Base-by-base conservation (phyloP, 2,888 invertebrate species). In the Cataglyphis livida region DNA sequence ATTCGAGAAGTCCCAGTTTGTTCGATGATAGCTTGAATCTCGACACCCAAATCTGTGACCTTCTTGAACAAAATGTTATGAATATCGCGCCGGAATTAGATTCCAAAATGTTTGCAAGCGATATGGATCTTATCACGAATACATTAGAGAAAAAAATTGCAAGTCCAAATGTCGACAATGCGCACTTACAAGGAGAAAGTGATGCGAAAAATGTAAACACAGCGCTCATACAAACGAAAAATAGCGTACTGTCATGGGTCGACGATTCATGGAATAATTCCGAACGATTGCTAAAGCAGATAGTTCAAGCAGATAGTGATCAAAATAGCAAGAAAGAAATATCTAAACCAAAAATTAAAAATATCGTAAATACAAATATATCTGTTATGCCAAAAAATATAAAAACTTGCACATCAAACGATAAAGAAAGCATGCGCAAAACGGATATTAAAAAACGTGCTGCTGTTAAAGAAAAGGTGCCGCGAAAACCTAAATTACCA, bases 21-120 rank as follows among this genome's bases (percentile, higher is more conserved):
- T 96, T 96, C 91, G 96, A 95, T 87, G 96, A 96, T 68, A 96
- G 96, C 90, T 93, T 96, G 54, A 95, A 95, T 44, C 88, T 96
- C 62, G 95, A 96, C 87, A 94, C 95, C 62, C 95, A 96, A 90
- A 93, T 95, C 18, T 95, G 95, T 88, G 95, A 95, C 84, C 92
- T 95, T 44, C 91, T 95, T 25, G 95, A 95, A 70, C 95, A 93
- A 88, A 95, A 93, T 82, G 89, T 93, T 21, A 84, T 93, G 10
- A 92, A 91, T 68, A 87, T 91, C n/a, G 59, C 89, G 1, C 89
- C 91, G 12, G 89, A 89, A 12, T 91, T 92, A 38, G 89, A 90
- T 7, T 86, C 85, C 9, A 85, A 66, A 81, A 12, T 32, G 28
- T 66, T 81, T 3, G 76, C 66, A 35, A 78, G 35, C 6, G 85